Evolutionary conservation across 2,888 invertebrate species (phyloP).

Genomic region (Helobdella robusta): DNA sequence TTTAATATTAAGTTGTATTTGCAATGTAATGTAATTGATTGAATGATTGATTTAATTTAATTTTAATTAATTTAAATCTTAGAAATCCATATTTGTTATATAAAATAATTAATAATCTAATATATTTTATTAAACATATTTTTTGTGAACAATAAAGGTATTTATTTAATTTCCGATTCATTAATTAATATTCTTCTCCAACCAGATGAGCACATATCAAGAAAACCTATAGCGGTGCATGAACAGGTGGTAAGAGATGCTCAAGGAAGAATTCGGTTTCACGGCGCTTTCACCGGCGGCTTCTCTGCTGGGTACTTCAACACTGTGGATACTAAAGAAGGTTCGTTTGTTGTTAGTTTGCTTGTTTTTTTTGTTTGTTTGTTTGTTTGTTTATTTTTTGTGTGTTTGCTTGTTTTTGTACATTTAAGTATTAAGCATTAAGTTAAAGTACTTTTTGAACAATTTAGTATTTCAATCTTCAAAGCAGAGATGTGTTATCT

Average conservation of each 20-base stretch:
- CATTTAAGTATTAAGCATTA: slow-evolving; percentile 1
- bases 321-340: slow-evolving; percentile 83
- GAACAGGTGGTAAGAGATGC: slow-evolving; percentile 62
- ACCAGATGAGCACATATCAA: slow-evolving; percentile 68
- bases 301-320: slow-evolving; percentile 97
- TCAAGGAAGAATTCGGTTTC: slow-evolving; percentile 60
- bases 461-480: not conserved
- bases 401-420: not conserved
- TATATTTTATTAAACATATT: too few relatives aligned
- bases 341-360: too few relatives aligned
- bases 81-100: too few relatives aligned
- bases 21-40: too few relatives aligned
- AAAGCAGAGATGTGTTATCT: too few relatives aligned
- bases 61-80: too few relatives aligned
- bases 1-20: too few relatives aligned
- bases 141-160: too few relatives aligned
- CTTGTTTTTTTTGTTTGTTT: not conserved
- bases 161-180: not conserved
- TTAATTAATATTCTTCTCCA: slow-evolving; percentile 14
- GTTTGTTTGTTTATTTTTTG: not conserved
- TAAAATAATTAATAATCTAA: too few relatives aligned
- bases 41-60: too few relatives aligned
- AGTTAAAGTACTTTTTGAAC: not conserved
- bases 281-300: slow-evolving; percentile 96
- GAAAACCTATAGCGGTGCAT: slow-evolving; percentile 61